Evolutionary conservation across 1,140 invertebrate species (phyloP), one percentile per base, ranked within the genome.

Genomic region (Drosophila cardini): DNA sequence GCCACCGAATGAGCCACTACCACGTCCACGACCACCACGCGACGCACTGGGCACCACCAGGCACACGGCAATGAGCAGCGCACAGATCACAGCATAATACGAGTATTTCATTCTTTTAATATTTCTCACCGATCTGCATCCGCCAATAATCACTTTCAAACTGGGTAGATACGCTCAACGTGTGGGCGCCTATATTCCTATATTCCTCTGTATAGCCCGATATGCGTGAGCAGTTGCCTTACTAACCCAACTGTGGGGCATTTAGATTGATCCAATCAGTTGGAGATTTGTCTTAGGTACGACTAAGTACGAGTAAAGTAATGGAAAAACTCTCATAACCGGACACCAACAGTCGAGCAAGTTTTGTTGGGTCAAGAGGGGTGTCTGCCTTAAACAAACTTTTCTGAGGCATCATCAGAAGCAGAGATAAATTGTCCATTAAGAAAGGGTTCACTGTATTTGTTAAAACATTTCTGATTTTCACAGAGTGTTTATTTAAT

Each of bases 1-100:
- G 15, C 90, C 84, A 2, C 90, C 90, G 3, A 91, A 81, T 6
- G 90, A 91, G 43, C 90, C 90, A 3, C 90, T 83, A 18, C 90
- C 89, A 6, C 86, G 86, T 6, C 86, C 86, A 45, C 90, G 77
- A 2, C 90, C 90, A 18, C 90, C 90, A 2, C 90, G 90, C 7
- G 80, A 86, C n/a, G 67, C 63, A 4, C 60, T 48, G 32, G 73
- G 60, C 45, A 56, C 62, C 16, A 75, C 32, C 40, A 68, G 18
- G 46, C 64, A 52, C 46, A 56, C 63, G 32, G 52, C 63, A 46
- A 87, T 40, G 11, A 87, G 32, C 38, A 87, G 40, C 43, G 84
- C 34, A 13, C 50, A 32, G 43, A 78, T 56, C 46, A 76, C 18
- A 50, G 64, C 62, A 15, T 46, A 64, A 13, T 46, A 64, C 32